These are phyloP conservation scores for Callochromis pleurospilus DNA, from an alignment of 2,113 vertebrate genomes.

Conservation along the genomic window DNA sequence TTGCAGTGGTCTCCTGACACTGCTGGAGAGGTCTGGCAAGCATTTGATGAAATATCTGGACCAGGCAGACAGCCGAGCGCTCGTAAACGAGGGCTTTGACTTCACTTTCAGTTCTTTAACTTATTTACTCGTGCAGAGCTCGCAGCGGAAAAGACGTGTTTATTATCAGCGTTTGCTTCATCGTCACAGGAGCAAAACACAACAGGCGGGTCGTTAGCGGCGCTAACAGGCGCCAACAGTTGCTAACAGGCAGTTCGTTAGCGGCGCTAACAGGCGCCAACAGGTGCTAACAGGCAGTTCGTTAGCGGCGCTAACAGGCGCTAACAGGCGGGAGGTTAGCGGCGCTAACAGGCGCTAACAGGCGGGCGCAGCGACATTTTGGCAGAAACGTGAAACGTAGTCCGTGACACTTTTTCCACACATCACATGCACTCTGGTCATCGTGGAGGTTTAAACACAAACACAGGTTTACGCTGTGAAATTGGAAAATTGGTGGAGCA, in stretches of 20 bases:
- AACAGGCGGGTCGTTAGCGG: rapidly evolving
- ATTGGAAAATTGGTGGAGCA: neutral
- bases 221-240: rapidly evolving
- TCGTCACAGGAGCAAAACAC: neutral
- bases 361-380: rapidly evolving
- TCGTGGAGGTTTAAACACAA: neutral
- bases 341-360: rapidly evolving
- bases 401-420: neutral
- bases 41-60: neutral
- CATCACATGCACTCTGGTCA: neutral
- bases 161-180: neutral
- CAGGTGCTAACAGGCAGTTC: rapidly evolving
- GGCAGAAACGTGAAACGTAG: neutral
- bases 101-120: neutral
- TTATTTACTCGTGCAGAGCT: neutral
- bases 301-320: too few relatives aligned
- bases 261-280: rapidly evolving
- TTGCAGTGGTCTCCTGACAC: neutral
- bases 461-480: neutral
- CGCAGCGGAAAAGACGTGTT: rapidly evolving
- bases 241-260: rapidly evolving
- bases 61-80: neutral
- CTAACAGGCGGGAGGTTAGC: too few relatives aligned
- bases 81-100: neutral
- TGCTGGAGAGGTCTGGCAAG: neutral